phyloP scores from a whole-genome alignment of 2,113 vertebrate genomes.

The Cygnus buccinator region DNA sequence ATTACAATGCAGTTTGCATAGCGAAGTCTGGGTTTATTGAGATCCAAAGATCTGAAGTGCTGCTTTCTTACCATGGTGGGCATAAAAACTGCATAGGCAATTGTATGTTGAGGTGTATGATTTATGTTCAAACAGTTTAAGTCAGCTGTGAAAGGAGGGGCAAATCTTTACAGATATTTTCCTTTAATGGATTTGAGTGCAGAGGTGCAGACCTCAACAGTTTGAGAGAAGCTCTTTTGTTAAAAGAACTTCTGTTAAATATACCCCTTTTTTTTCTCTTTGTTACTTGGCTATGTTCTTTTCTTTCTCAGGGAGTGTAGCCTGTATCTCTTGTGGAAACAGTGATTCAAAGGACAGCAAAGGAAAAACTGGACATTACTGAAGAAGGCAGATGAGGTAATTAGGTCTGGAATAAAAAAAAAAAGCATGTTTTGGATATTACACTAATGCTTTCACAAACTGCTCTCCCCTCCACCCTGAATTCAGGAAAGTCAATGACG shows the following conservation, averaged over 20 bases:
- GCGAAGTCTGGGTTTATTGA: not conserved
- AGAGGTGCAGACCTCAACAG: not conserved
- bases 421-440: not conserved
- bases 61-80: not conserved
- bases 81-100: not conserved
- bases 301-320: not conserved
- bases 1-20: not conserved
- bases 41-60: not conserved
- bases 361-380: not conserved
- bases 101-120: not conserved
- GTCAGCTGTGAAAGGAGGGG: not conserved
- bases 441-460: not conserved
- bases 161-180: not conserved
- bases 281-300: not conserved
- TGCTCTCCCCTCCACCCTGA: not conserved
- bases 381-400: not conserved
- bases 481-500: not conserved
- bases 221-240: not conserved
- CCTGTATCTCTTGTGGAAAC: not conserved
- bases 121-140: not conserved
- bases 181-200: not conserved
- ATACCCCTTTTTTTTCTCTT: accelerated
- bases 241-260: not conserved
- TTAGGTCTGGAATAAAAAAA: conserved; percentile 9
- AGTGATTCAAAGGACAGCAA: not conserved